A percentile compares a stretch with the other conserved stretches of the same genome.
Evolutionary conservation across 2,113 vertebrate species (phyloP).

Genomic region (Sclerurus mexicanus): DNA sequence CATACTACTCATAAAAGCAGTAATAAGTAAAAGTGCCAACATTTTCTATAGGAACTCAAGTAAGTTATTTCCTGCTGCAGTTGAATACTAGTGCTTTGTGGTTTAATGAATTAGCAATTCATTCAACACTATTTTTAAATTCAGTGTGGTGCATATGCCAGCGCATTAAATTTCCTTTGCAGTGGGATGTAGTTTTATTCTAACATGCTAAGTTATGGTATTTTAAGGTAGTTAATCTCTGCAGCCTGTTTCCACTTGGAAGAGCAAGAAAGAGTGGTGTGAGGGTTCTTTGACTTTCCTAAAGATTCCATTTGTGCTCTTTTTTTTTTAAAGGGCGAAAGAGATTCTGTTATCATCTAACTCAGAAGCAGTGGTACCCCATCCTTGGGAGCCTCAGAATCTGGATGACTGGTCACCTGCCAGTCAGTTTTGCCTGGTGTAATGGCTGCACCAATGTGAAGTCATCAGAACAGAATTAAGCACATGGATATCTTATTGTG

Average conservation of each 20-base stretch:
- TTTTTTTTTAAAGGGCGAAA: conserved; percentile 65
- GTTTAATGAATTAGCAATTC: background rate
- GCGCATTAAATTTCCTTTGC: background rate
- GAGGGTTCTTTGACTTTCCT: conserved; percentile 14
- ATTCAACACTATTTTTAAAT: background rate
- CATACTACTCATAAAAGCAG: background rate
- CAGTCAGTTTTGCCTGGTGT: conserved; percentile 52
- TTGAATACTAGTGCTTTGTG: background rate
- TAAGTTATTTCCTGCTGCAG: background rate
- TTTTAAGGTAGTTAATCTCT: background rate
- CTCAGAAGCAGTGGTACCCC: conserved; percentile 57
- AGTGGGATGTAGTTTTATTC: background rate
- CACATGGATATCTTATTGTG: conserved; percentile 71
- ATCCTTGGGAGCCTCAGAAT: conserved; percentile 62
- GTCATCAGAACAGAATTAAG: conserved; percentile 71
- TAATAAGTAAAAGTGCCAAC: background rate
- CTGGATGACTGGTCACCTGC: conserved; percentile 54
- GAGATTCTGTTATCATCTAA: conserved; percentile 71
- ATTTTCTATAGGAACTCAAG: background rate
- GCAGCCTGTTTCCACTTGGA: background rate
- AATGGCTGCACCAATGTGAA: conserved; percentile 77
- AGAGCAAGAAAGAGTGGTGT: background rate
- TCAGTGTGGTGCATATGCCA: background rate
- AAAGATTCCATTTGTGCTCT: conserved; percentile 5
- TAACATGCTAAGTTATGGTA: background rate